Conservation (phyloP, 2,113 vertebrate species). For the Parus major region DNA sequence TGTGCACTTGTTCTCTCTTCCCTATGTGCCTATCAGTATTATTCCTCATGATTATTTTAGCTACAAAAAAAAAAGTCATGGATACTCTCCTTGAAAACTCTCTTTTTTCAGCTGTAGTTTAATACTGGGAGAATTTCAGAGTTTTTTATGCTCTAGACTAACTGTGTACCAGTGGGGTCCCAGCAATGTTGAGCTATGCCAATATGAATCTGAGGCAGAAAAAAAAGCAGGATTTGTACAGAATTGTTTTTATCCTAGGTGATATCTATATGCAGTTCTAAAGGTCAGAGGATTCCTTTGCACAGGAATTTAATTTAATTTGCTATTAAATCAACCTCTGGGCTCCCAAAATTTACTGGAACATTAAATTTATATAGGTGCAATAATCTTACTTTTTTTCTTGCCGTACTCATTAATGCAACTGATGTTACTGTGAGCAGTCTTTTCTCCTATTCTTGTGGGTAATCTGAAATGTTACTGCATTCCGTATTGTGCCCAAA, state of each 20-base stretch:
- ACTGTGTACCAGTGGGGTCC: accelerated
- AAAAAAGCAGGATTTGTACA: not conserved
- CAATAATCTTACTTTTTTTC: not conserved
- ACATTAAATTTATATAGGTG: not conserved
- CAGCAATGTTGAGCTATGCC: not conserved
- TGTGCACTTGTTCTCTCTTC: not conserved
- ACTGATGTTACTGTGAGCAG: not conserved
- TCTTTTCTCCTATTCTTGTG: not conserved
- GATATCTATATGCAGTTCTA: not conserved
- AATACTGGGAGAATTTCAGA: not conserved
- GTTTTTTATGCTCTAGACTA: not conserved
- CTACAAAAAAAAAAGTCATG: not conserved
- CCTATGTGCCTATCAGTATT: not conserved
- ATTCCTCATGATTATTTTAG: not conserved
- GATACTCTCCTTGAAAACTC: not conserved
- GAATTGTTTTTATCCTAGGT: not conserved
- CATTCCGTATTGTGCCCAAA: not conserved
- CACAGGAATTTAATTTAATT: not conserved
- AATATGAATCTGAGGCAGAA: not conserved
- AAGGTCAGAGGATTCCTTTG: not conserved
- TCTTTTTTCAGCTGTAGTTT: not conserved
- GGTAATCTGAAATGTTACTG: not conserved
- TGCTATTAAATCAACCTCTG: not conserved
- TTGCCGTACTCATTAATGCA: not conserved
- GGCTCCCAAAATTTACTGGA: not conserved